Evolutionary conservation across 2,888 invertebrate species (phyloP).

Genomic region (Agrochola lota): DNA sequence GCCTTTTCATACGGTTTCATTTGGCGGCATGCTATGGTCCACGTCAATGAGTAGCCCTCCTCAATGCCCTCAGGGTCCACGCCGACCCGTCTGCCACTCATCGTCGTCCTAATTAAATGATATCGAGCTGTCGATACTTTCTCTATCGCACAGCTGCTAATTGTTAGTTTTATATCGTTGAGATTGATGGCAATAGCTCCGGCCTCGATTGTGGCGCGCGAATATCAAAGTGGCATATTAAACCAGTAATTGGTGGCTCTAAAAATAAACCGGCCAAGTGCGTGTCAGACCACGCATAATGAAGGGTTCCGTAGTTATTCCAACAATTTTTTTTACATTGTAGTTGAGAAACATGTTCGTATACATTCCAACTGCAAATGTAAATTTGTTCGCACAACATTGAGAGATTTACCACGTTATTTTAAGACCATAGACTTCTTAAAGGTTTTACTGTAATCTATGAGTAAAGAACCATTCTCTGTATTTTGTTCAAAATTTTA

Average conservation of each 20-base stretch:
- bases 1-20: not conserved
- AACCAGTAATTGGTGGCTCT: constrained; percentile 3
- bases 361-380: too few relatives aligned
- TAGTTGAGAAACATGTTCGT: too few relatives aligned
- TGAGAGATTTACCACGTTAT: too few relatives aligned
- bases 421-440: too few relatives aligned
- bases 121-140: constrained; percentile 55
- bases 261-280: not conserved
- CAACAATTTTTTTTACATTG: too few relatives aligned
- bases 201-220: constrained; percentile 43
- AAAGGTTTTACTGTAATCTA: too few relatives aligned
- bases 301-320: too few relatives aligned
- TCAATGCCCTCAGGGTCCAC: constrained; percentile 19
- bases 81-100: not conserved
- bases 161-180: constrained; percentile 49
- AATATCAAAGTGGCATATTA: constrained; percentile 30
- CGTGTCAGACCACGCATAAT: too few relatives aligned
- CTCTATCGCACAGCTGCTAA: constrained; percentile 48
- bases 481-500: too few relatives aligned
- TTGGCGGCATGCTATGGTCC: not conserved
- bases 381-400: too few relatives aligned
- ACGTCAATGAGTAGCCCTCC: constrained; percentile 4
- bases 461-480: too few relatives aligned
- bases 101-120: constrained; percentile 47
- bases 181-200: constrained; percentile 47